Evolutionary conservation across 1,140 invertebrate genomes (phyloP).

Genomic region (Steinernema khuongi): DNA sequence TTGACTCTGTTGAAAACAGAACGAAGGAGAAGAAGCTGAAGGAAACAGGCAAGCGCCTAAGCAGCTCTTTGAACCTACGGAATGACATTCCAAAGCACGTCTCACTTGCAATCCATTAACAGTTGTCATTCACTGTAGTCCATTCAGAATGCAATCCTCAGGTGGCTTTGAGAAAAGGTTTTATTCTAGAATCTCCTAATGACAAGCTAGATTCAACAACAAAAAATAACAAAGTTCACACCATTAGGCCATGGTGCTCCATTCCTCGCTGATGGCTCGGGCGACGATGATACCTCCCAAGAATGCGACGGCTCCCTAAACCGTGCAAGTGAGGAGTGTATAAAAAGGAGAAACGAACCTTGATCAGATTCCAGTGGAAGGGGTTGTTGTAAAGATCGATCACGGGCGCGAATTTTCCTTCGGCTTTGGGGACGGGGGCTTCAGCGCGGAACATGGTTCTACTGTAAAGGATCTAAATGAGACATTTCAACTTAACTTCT

Average conservation of each 20-base stretch:
- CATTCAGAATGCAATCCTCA: too few relatives aligned
- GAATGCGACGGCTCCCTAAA: not conserved
- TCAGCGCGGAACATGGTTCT: not conserved
- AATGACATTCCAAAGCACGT: too few relatives aligned
- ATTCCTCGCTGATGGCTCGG: not conserved
- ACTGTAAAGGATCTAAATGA: too few relatives aligned
- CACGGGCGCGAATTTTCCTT: not conserved
- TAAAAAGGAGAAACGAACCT: not conserved
- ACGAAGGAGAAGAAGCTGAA: too few relatives aligned
- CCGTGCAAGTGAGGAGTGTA: not conserved
- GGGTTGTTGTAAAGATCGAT: not conserved
- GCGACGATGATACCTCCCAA: not conserved
- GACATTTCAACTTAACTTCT: too few relatives aligned
- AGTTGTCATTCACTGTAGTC: too few relatives aligned
- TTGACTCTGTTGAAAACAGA: too few relatives aligned
- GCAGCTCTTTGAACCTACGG: too few relatives aligned
- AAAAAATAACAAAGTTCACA: not conserved
- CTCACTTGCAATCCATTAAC: too few relatives aligned
- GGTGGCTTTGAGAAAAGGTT: too few relatives aligned
- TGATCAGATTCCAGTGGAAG: not conserved
- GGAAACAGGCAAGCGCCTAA: too few relatives aligned
- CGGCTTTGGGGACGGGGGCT: not conserved
- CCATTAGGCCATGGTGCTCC: not conserved
- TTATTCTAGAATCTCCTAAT: not conserved
- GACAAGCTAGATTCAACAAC: too few relatives aligned